Conservation (phyloP, 1,140 invertebrate species). For the Harlomillsia oculata region DNA sequence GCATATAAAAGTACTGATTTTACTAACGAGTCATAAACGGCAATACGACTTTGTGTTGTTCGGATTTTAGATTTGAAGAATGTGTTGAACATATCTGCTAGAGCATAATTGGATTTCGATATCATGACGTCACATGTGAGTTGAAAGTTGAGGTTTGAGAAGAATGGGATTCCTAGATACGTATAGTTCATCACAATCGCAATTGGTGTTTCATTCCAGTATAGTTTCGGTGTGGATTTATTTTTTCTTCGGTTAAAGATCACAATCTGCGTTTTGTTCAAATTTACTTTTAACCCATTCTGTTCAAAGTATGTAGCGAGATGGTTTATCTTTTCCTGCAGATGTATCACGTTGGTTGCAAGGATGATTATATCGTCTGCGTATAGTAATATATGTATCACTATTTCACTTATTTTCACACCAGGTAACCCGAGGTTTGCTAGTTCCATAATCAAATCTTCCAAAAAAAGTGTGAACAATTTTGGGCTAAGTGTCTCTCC, state of each 20-base stretch:
- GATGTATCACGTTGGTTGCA: not conserved
- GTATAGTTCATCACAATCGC: not conserved
- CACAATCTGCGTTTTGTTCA: conserved; percentile 10
- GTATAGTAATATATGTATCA: conserved; percentile 12
- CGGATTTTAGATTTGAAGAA: not conserved
- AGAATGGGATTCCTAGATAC: conserved; percentile 11
- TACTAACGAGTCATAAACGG: not conserved
- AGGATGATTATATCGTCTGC: conserved; percentile 19
- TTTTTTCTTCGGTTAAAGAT: not conserved
- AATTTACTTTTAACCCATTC: not conserved
- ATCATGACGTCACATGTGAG: not conserved
- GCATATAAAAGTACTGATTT: not conserved
- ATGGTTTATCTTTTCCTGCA: conserved; percentile 14
- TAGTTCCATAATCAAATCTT: not conserved
- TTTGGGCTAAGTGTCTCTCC: conserved; percentile 9
- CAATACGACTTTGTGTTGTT: not conserved
- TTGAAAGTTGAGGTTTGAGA: not conserved
- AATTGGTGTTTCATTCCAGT: conserved; percentile 6
- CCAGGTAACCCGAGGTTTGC: not conserved
- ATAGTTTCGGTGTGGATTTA: not conserved
- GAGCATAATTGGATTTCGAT: not conserved
- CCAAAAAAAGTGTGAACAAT: conserved; percentile 16
- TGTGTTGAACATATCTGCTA: not conserved
- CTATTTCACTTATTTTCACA: not conserved
- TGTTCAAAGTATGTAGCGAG: conserved; percentile 6